These are phyloP conservation scores for Thumatha senex DNA, from an alignment of 2,888 invertebrate genomes.

Conservation along the genomic window DNA sequence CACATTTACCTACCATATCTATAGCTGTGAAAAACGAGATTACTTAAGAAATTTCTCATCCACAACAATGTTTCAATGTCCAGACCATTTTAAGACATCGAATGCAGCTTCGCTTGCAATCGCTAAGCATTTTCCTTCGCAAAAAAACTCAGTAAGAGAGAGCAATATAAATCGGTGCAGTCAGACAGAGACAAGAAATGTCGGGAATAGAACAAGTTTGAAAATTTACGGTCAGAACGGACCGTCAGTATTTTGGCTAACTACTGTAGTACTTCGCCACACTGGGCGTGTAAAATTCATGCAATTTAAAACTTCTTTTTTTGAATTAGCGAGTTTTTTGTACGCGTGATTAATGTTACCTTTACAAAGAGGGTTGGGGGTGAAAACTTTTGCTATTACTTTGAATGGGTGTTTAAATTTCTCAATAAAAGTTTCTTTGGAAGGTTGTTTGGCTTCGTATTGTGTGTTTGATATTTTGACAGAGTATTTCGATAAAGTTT, in stretches of 20 bases:
- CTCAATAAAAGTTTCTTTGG: constrained; percentile 60
- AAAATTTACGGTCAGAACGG: constrained; percentile 49
- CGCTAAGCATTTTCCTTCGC: constrained; percentile 27
- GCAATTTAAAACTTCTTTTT: constrained; percentile 55
- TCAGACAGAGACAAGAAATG: constrained; percentile 48
- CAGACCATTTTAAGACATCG: constrained; percentile 31
- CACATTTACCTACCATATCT: too few relatives aligned
- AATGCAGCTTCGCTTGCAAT: constrained; percentile 21
- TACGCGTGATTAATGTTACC: constrained; percentile 53
- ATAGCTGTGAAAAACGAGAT: too few relatives aligned
- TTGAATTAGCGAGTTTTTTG: constrained; percentile 54
- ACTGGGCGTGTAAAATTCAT: constrained; percentile 52
- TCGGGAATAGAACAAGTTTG: constrained; percentile 54
- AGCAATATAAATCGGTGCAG: constrained; percentile 37
- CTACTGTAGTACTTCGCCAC: constrained; percentile 39
- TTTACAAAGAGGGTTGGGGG: constrained; percentile 27
- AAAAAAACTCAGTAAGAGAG: constrained; percentile 35
- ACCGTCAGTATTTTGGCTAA: constrained; percentile 51
- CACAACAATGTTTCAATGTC: constrained; percentile 24
- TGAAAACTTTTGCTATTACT: constrained; percentile 66
- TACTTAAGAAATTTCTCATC: constrained; percentile 29
- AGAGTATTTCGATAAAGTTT: constrained; percentile 48
- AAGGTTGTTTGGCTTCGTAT: constrained; percentile 45
- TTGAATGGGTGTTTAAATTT: constrained; percentile 68
- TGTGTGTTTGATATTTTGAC: constrained; percentile 66